Evolutionary conservation across 2,113 vertebrate species (phyloP).

Genomic region (Manacus vitellinus): DNA sequence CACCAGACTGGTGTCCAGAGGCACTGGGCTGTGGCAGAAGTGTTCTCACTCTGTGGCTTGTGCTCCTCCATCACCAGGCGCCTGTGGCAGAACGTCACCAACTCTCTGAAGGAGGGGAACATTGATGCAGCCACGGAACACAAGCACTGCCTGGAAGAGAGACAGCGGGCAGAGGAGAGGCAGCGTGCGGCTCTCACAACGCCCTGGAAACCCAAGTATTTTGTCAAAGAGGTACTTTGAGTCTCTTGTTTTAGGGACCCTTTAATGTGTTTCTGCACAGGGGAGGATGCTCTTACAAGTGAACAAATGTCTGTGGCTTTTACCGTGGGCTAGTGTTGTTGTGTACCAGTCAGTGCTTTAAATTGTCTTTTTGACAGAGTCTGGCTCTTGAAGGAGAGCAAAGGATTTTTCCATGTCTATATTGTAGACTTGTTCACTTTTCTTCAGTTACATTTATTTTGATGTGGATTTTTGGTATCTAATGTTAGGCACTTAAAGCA

Average conservation of each 20-base stretch:
- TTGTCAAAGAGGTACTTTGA: constrained; percentile 87
- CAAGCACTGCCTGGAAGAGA: constrained; percentile 89
- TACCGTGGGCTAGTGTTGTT: not conserved
- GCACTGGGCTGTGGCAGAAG: not conserved
- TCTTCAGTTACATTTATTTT: not conserved
- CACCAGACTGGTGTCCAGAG: not conserved
- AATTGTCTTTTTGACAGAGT: not conserved
- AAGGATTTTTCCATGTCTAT: not conserved
- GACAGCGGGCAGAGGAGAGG: constrained; percentile 85
- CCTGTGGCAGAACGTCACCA: constrained; percentile 91
- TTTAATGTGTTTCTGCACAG: not conserved
- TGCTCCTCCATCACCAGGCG: constrained; percentile 67
- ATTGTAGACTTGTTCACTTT: not conserved
- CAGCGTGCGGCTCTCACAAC: constrained; percentile 75
- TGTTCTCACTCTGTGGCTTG: not conserved
- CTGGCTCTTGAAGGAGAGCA: not conserved
- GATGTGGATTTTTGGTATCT: not conserved
- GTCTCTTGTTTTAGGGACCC: not conserved
- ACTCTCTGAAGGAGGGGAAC: constrained; percentile 84
- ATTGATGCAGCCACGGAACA: constrained; percentile 87
- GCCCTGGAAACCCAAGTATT: constrained; percentile 88
- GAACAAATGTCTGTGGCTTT: not conserved
- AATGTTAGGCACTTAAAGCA: not conserved
- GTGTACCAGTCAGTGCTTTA: not conserved
- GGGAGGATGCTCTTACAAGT: not conserved